Percentiles rank a stretch among this genome's conserved stretches.
These are phyloP conservation scores for Metellina segmentata DNA, from an alignment of 2,888 invertebrate species.

Conservation along the genomic window DNA sequence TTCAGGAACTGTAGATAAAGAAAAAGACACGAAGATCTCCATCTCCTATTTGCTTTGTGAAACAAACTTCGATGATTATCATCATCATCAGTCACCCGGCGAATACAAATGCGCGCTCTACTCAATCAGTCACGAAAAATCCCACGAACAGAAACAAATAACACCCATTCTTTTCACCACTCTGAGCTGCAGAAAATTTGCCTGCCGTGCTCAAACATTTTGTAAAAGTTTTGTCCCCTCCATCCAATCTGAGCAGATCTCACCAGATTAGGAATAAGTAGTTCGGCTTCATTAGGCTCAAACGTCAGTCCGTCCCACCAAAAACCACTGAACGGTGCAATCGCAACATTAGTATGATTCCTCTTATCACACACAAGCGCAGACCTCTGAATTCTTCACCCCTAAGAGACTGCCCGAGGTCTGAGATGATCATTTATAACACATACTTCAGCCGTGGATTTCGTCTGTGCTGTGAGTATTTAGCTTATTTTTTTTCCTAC, in stretches of 20 bases:
- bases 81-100: too few species aligned
- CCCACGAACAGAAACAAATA: not conserved
- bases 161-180: not conserved
- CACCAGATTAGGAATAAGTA: not conserved
- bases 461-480: not conserved
- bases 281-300: constrained; percentile 29
- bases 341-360: not conserved
- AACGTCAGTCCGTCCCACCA: constrained; percentile 11
- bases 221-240: not conserved
- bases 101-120: not conserved
- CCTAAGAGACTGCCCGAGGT: not conserved
- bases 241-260: not conserved
- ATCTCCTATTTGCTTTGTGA: too few species aligned
- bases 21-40: too few species aligned
- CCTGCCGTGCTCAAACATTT: not conserved
- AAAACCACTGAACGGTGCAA: constrained; percentile 23
- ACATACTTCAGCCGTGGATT: not conserved
- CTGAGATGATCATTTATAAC: not conserved
- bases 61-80: too few species aligned
- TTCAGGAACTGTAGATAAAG: too few species aligned
- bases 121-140: not conserved
- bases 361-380: not conserved
- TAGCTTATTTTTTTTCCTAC: not conserved
- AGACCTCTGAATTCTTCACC: constrained; percentile 1
- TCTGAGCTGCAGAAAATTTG: not conserved